These are phyloP conservation scores for Ceratotherium simum DNA, from an alignment of 2,113 vertebrate species.

Conservation along the genomic window DNA sequence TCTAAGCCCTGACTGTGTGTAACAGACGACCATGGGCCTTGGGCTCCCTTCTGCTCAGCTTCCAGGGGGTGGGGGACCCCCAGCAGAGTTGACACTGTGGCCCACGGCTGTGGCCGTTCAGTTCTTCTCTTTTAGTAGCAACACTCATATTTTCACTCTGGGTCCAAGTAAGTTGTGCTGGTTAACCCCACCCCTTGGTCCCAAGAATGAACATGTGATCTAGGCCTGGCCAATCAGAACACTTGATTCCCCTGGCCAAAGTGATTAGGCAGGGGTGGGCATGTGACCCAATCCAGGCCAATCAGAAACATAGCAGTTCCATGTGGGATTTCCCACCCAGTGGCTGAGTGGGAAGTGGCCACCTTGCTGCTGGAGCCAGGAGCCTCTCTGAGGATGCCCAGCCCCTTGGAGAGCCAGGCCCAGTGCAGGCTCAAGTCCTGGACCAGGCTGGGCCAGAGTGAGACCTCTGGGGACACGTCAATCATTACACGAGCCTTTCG, in stretches of 20 bases:
- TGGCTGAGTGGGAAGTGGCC: accelerated
- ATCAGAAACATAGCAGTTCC: background rate
- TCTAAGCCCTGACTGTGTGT: background rate
- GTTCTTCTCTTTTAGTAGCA: accelerated
- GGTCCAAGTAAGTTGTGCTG: background rate
- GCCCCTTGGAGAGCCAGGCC: accelerated
- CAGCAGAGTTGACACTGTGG: accelerated
- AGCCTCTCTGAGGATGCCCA: too few relatives aligned
- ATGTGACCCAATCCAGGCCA: background rate
- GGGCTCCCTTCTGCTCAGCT: background rate
- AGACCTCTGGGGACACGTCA: too few relatives aligned
- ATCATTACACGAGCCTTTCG: background rate
- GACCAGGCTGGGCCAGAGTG: accelerated
- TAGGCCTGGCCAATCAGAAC: background rate
- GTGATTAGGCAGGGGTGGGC: background rate
- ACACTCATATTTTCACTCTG: background rate
- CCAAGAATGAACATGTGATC: background rate
- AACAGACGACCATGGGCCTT: background rate
- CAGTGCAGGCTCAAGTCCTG: accelerated
- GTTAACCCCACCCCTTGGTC: background rate
- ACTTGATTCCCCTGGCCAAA: background rate
- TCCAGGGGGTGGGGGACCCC: too few relatives aligned
- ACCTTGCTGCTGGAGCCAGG: background rate
- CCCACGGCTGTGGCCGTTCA: accelerated
- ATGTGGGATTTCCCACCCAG: background rate